Base-by-base conservation (phyloP, 2,113 vertebrate species). In the Xenopus laevis region DNA sequence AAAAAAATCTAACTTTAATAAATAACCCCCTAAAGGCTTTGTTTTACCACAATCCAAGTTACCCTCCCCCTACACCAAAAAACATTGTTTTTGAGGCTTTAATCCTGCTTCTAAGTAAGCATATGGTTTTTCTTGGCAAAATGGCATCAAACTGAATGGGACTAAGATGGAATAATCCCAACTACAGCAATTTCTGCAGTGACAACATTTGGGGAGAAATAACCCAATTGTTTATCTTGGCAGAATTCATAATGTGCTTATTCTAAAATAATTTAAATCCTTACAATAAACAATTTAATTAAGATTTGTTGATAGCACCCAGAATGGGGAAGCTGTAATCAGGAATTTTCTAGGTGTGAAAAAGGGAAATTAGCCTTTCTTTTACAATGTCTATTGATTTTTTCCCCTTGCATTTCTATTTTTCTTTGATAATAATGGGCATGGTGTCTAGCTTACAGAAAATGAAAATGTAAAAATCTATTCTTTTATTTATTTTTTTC, bases 221-320 rank as follows among this genome's bases (percentile, higher is more conserved):
- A 33, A 40, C 8, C 13, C 3, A 7, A 63, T 33, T 63, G 15
- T 63, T 63, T 63, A 27, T 30, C 27, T 63, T 63, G 58, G 47
- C 70, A 33, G 46, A 44, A 46, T 4, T 63, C 33, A 40, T 63
- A 50, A 50, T 21, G 13, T 60, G 15, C 8, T n/a, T 53, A 52
- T 58, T 58, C 8, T 18, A 18, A 16, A 58, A 58, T 73, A 44
- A 57, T 59, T 59, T 20, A 57, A 58, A 45, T 13, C 50, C 47
- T 57, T 40, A 7, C 15, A 6, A 46, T 52, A 67, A 67, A 67
- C 44, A 47, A 55, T 72, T 64, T 10, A 45, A 64, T 72, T 53
- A 72, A 16, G n/a, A 53, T 66, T 57, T 17, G 50, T 52, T 7
- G 63, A 65, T 73, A 73, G 21, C 15, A 40, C 27, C 9, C 10